Evolutionary conservation across 2,888 invertebrate genomes (phyloP), one percentile per base, ranked within the genome.

Genomic region (Malthinus seriepunctatus): DNA sequence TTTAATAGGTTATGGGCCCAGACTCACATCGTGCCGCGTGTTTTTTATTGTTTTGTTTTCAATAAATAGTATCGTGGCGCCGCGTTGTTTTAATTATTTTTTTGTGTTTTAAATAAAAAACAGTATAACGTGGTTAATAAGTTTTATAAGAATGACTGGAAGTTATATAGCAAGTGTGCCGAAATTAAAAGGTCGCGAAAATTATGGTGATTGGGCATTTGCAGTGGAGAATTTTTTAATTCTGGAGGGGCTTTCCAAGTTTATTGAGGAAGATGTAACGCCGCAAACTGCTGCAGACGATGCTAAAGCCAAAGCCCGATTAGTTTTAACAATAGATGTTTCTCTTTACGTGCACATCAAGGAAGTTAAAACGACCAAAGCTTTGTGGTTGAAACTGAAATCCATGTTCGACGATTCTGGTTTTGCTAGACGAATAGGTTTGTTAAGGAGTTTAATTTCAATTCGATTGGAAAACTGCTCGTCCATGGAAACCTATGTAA

Each of bases 321-420:
- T 66, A 14, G 52, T 67, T 6, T 49, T 68, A 32, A 63, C 65
- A 9, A 58, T 69, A 7, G 69, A 66, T 51, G 55, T 62, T 46
- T 62, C 64, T 9, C 52, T 70, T 8, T 71, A 62, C 56, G 57
- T 67, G 10, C 70, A 71, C 51, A 60, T 68, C 44, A 68, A 66
- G 47, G 58, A 70, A 8, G 56, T 63, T 8, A 62, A 42, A 35
- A 66, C 62, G 31, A 51, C 66, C 9, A 56, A 60, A 31, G 57
- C 68, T 37, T 56, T 70, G 7, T 71, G 67, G 66, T 47, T 51
- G 1, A 69, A 56, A 37, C 44, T 70, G 10, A 67, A 63, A 44
- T 32, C 51, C 9, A 34, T 70, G 44, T 72, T 63, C 44, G 67
- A 66, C 35, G 61, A 69, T 39, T 56, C 39, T 4, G 68, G 66